phyloP scores from a whole-genome alignment of 2,113 vertebrate genomes.

The Rhabdomys dilectus region DNA sequence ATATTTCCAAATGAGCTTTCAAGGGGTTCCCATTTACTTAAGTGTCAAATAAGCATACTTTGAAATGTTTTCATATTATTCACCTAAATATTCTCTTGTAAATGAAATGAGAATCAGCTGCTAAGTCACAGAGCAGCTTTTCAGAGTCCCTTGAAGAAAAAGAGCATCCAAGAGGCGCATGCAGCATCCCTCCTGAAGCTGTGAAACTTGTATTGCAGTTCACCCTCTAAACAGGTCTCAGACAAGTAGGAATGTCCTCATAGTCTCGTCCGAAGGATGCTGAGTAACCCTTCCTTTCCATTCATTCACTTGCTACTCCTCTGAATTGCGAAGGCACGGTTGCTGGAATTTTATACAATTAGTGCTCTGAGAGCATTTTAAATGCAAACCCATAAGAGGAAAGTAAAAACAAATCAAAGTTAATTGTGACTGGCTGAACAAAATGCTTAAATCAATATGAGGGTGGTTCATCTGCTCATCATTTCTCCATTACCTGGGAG shows the following conservation, averaged over 20 bases:
- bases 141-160: not conserved
- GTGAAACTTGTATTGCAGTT: slow-evolving; percentile 66
- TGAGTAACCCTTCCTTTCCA: slow-evolving; percentile 66
- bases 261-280: slow-evolving; percentile 32
- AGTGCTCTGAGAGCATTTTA: slow-evolving; percentile 83
- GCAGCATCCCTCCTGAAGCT: not conserved
- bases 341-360: slow-evolving; percentile 84
- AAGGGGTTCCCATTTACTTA: slow-evolving; percentile 49
- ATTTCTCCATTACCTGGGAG: slow-evolving; percentile 89
- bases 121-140: not conserved
- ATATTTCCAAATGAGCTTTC: slow-evolving; percentile 64
- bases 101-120: slow-evolving; percentile 65
- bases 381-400: slow-evolving; percentile 85
- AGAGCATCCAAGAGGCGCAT: not conserved
- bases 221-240: slow-evolving; percentile 77
- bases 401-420: slow-evolving; percentile 90
- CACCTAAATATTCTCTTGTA: slow-evolving; percentile 55
- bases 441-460: slow-evolving; percentile 87
- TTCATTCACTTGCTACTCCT: slow-evolving; percentile 75
- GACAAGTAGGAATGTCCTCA: slow-evolving; percentile 47
- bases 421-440: slow-evolving; percentile 88
- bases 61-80: slow-evolving; percentile 58
- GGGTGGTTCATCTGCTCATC: slow-evolving; percentile 84
- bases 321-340: slow-evolving; percentile 75
- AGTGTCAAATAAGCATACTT: slow-evolving; percentile 36